A percentile compares a stretch with the other conserved stretches of the same genome.
phyloP scores from a whole-genome alignment of 2,113 vertebrate species.

The Engystomops pustulosus region DNA sequence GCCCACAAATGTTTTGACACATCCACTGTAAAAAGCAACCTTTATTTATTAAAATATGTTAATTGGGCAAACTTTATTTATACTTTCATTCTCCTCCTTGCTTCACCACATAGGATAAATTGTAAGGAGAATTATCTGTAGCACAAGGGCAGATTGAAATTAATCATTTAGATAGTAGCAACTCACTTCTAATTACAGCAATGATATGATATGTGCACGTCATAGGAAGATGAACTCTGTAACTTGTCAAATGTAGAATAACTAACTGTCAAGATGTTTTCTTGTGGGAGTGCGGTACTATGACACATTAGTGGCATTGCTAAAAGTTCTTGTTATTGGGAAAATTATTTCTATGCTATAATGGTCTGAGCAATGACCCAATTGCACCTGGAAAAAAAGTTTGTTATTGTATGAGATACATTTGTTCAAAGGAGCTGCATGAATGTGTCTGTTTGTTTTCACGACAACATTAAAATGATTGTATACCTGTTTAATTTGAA shows the following conservation, averaged over 20 bases:
- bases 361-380: conserved; percentile 26
- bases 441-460: not conserved
- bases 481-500: conserved; percentile 27
- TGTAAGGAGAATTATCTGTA: conserved; percentile 2
- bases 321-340: conserved; percentile 30
- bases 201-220: conserved; percentile 10
- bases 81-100: not conserved
- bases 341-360: not conserved
- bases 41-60: too few species aligned
- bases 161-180: not conserved
- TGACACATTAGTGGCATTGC: conserved; percentile 28
- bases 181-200: conserved; percentile 16
- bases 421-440: not conserved
- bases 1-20: too few species aligned
- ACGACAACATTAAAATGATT: not conserved
- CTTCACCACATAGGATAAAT: not conserved
- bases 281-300: not conserved
- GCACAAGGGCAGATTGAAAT: not conserved
- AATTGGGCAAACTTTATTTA: not conserved
- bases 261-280: conserved; percentile 24
- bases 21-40: too few species aligned
- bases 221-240: conserved; percentile 25
- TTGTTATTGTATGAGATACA: not conserved
- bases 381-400: conserved; percentile 4
- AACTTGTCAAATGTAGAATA: conserved; percentile 34